Base-by-base conservation (phyloP, 2,113 vertebrate species). In the human (Homo sapiens) region DNA sequence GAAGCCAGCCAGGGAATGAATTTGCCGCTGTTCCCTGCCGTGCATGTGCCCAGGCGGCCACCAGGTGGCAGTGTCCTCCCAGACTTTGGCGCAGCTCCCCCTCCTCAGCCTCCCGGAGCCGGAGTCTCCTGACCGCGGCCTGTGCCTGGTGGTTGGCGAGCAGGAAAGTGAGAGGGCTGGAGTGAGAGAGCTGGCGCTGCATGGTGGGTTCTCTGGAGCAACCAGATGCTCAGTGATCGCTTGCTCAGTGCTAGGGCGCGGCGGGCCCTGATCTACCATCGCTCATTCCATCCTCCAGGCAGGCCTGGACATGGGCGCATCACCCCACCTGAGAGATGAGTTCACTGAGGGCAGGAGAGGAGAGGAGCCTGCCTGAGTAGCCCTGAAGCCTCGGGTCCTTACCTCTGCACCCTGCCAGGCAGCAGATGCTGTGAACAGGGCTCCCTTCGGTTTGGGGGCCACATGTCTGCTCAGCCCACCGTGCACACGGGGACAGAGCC, bases 11-110 rank as follows among this genome's bases (percentile, higher is more conserved):
- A 16, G 13, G 43, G 6, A 20, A 1, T 5, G 23, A 4, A 38
- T 35, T 14, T 64, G 18, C 25, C 2, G 3, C 45, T 35, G 2
- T 66, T 50, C 7, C 38, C 78, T 55, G 85, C 61, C 4, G 14
- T 45, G 73, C 80, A n/a, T 35, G 57, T n/a, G 32, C 35, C 35
- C 0, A 1, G 55, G 35, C 0, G 73, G 45, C 98, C 98, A 86
- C 97, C 72, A 98, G 97, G 97, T 96, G 98, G 97, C 97, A 64
- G 81, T 68, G 27, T 96, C 38, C 68, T 22, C 81, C 73, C 8
- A 5, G 72, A 40, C 43, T 40, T 96, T 22, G 32, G 68, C 4
- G 11, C 9, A 0, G 52, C 55, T 0, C 38, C 38, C 0, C 2
- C 35, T 50, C 3, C 32, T 70, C 48, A 13, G 22, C 30, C 12